Base-by-base conservation (phyloP, 2,888 invertebrate genomes). In the Drosophila leonis region DNA sequence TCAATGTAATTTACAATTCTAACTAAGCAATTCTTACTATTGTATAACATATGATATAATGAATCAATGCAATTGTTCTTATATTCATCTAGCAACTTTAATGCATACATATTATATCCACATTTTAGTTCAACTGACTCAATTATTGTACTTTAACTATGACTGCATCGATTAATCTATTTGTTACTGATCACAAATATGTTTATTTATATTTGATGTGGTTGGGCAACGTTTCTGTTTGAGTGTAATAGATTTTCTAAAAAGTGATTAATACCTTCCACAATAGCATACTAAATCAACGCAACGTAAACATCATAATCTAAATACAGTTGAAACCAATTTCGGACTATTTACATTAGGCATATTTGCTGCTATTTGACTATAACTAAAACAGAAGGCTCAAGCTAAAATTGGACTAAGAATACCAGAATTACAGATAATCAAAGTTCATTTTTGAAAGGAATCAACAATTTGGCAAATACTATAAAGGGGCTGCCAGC, bases 221-320 rank as follows among this genome's bases (percentile, higher is more conserved):
- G 31, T n/a, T 48, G 29, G 29, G 29, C 10, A 48, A 48, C 10
- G 29, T 49, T 49, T 31, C 18, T 18, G 48, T 1, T 10, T 29
- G 2, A 29, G 48, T 29, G 29, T 48, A 48, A 29, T 10, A n/a
- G 24, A 48, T 48, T n/a, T 31, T 18, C 48, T 49, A 49, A 49
- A 49, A 49, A 18, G 48, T 49, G 29, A 49, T 49, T 49, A 49
- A 49, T 49, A 49, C 48, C 48, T 29, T 48, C 29, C 48, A 48
- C 29, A 49, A 31, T 29, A 29, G n/a, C 18, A 10, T 12, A 12
- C 48, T 49, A 49, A 49, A 49, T 31, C 31, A 18, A 49, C 12
- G 18, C 29, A 18, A 31, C 18, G 31, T 49, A 49, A 49, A 49
- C 48, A 49, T 49, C 29, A 49, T 31, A 49, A 49, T 31, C 10